Evolutionary conservation across 2,888 invertebrate genomes (phyloP).

Genomic region (Drosophila melanocephala): DNA sequence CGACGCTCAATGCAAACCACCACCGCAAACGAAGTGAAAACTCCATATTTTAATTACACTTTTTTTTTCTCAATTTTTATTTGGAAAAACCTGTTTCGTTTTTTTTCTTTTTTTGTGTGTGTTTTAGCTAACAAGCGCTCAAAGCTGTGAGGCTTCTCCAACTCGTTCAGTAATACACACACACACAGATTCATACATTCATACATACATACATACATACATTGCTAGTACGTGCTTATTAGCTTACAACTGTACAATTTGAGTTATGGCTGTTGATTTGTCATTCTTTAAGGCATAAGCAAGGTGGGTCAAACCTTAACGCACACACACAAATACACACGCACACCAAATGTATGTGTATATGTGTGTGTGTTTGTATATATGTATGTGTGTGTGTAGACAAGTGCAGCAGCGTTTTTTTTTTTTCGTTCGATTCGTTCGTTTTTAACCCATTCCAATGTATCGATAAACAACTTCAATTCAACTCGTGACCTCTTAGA

Average conservation of each 20-base stretch:
- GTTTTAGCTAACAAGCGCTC: conserved; percentile 33
- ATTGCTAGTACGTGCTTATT: conserved; percentile 50
- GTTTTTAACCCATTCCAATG: conserved; percentile 33
- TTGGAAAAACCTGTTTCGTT: conserved; percentile 54
- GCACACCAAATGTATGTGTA: not conserved
- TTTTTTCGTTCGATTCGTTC: conserved; percentile 6
- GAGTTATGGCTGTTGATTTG: conserved; percentile 54
- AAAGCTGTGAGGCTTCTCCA: conserved; percentile 54
- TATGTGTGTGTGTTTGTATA: not conserved
- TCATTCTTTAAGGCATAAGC: conserved; percentile 34
- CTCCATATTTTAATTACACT: conserved; percentile 33
- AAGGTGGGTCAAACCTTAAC: conserved; percentile 45
- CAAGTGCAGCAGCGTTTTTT: conserved; percentile 48
- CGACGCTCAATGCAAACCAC: conserved; percentile 56
- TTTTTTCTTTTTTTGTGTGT: conserved; percentile 24
- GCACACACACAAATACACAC: not conserved
- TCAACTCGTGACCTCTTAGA: conserved; percentile 76
- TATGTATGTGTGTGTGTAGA: not conserved
- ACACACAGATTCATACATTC: not conserved
- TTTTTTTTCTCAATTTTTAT: conserved; percentile 19
- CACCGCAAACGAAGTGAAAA: conserved; percentile 63
- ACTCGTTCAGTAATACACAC: conserved; percentile 14
- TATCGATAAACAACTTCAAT: conserved; percentile 62
- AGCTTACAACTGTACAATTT: conserved; percentile 61
- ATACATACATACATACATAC: not conserved